Conservation (phyloP, 1,140 invertebrate genomes). For the Drosophila quadrilineata region DNA sequence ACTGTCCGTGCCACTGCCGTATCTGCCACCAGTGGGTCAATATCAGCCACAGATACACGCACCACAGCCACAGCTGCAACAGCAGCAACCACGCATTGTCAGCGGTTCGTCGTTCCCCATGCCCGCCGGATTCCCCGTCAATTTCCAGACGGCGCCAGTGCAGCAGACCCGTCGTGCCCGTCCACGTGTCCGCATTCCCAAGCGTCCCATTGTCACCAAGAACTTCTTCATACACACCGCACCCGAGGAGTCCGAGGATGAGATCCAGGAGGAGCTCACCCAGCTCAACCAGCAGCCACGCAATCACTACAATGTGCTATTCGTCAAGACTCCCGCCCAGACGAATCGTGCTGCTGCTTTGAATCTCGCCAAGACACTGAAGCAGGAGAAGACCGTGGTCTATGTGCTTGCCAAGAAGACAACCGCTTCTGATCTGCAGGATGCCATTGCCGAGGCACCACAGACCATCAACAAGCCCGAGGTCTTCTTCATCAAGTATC, state of each 20-base stretch:
- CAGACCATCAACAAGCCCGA: conserved; percentile 83
- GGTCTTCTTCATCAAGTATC: conserved; percentile 85
- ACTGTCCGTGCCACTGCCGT: conserved; percentile 44
- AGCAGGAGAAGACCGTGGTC: conserved; percentile 92
- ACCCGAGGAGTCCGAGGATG: conserved; percentile 77
- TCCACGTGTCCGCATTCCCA: conserved; percentile 58
- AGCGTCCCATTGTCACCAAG: conserved; percentile 76
- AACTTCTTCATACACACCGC: conserved; percentile 79
- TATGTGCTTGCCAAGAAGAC: conserved; percentile 93
- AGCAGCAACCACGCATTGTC: conserved; percentile 15
- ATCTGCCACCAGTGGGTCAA: conserved; percentile 54
- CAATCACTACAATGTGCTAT: conserved; percentile 87
- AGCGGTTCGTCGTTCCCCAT: conserved; percentile 52
- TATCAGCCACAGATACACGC: conserved; percentile 1
- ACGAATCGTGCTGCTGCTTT: conserved; percentile 85
- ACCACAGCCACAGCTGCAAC: conserved; percentile 11
- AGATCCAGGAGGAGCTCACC: conserved; percentile 70
- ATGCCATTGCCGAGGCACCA: conserved; percentile 86
- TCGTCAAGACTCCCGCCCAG: conserved; percentile 90
- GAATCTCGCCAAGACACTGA: conserved; percentile 85
- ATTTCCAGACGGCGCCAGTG: conserved; percentile 62
- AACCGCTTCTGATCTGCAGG: conserved; percentile 86
- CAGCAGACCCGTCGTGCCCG: conserved; percentile 61
- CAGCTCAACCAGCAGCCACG: conserved; percentile 71
- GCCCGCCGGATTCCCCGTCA: conserved; percentile 58